These are phyloP conservation scores for Meiosimyza decipiens DNA, from an alignment of 2,888 invertebrate species.

Conservation along the genomic window DNA sequence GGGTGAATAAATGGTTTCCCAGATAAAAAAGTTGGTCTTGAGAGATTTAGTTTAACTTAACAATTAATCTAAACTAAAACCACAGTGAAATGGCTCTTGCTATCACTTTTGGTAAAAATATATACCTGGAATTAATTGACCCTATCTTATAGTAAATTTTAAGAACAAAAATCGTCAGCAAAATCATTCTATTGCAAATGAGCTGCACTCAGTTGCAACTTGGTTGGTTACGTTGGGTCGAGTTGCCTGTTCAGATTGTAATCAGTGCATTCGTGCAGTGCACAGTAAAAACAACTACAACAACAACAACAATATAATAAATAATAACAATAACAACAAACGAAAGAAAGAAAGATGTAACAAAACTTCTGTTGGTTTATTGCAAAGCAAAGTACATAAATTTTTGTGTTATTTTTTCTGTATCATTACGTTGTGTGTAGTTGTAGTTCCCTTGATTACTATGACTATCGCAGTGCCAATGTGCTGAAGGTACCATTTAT, in stretches of 20 bases:
- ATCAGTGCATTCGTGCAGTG: slow-evolving; percentile 20
- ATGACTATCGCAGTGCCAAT: neutral
- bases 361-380: neutral
- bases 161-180: too few species aligned
- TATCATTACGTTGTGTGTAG: neutral
- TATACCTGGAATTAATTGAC: too few species aligned
- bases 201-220: neutral
- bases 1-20: too few species aligned
- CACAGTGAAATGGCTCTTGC: too few species aligned
- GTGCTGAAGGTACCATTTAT: slow-evolving; percentile 13
- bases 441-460: neutral
- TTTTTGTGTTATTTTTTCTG: neutral
- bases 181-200: neutral
- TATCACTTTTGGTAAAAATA: too few species aligned
- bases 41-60: too few species aligned
- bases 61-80: too few species aligned
- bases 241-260: slow-evolving; percentile 4
- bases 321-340: neutral
- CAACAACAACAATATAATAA: neutral
- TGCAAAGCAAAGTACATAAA: neutral
- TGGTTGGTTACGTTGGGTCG: neutral
- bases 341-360: neutral
- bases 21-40: too few species aligned
- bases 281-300: neutral
- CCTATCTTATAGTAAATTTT: too few species aligned